Percentiles rank a stretch among this genome's conserved stretches.
Conservation (phyloP, 1,140 invertebrate genomes). For the Dendroctonus valens region DNA sequence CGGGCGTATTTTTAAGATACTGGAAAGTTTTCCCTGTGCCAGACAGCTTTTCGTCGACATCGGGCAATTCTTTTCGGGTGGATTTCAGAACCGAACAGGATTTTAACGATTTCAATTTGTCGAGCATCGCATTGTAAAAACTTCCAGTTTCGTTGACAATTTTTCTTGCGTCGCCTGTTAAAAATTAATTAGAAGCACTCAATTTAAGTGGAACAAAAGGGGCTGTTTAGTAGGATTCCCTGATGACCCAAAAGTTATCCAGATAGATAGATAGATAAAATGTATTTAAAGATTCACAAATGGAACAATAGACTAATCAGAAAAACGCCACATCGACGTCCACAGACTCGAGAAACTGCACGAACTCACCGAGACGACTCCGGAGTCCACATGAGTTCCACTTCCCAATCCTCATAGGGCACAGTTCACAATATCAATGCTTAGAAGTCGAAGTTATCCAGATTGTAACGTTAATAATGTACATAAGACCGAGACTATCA, state of each 20-base stretch:
- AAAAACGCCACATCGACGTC: too few species aligned
- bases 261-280: too few species aligned
- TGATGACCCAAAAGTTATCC: too few species aligned
- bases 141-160: slow-evolving; percentile 23
- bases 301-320: too few species aligned
- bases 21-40: slow-evolving; percentile 17
- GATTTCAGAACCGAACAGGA: slow-evolving; percentile 19
- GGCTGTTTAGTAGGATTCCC: not conserved
- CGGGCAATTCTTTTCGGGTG: slow-evolving; percentile 7
- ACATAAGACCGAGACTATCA: not conserved
- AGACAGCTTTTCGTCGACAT: too few species aligned
- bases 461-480: not conserved
- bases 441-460: too few species aligned
- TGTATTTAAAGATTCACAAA: too few species aligned
- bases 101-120: slow-evolving; percentile 31
- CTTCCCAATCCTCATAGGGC: too few species aligned
- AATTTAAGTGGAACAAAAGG: not conserved
- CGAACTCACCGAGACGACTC: too few species aligned
- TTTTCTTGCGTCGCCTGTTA: slow-evolving; percentile 26
- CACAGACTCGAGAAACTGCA: too few species aligned
- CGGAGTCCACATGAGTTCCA: too few species aligned
- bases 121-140: slow-evolving; percentile 24
- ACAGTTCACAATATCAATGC: too few species aligned
- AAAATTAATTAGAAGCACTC: slow-evolving; percentile 8
- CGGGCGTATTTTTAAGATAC: slow-evolving; percentile 21